These are phyloP conservation scores for Hyaena hyaena DNA, from an alignment of 2,113 vertebrate genomes.

Conservation along the genomic window DNA sequence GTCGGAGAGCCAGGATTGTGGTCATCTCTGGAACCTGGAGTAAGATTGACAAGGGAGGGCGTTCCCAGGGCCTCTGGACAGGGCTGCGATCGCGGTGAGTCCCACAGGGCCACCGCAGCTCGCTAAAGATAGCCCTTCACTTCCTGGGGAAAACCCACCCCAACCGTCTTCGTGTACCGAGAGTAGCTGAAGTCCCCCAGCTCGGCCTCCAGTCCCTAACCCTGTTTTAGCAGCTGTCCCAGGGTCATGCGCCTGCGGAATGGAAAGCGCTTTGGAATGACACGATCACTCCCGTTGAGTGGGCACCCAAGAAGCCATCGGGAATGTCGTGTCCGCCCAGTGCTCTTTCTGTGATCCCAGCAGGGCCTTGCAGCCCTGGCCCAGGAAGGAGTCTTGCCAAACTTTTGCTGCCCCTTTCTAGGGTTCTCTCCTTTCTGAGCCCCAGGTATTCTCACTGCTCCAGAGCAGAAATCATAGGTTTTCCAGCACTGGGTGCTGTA, in stretches of 20 bases:
- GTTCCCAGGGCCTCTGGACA: neutral
- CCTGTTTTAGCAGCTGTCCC: neutral
- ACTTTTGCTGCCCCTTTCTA: neutral
- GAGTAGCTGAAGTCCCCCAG: neutral
- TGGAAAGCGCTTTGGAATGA: slow-evolving; percentile 94
- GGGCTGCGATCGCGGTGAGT: slow-evolving; percentile 45
- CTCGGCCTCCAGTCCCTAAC: neutral
- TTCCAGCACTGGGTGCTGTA: neutral
- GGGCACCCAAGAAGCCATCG: slow-evolving; percentile 90
- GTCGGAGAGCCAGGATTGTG: neutral
- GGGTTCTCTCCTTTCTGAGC: neutral
- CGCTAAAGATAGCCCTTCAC: slow-evolving; percentile 76
- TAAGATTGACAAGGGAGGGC: neutral
- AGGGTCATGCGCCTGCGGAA: neutral
- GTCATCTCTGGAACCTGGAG: neutral
- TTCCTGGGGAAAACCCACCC: slow-evolving; percentile 79
- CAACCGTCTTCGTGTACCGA: neutral
- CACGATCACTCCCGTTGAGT: slow-evolving; percentile 99
- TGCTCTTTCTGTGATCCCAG: slow-evolving; percentile 85
- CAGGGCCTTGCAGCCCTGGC: neutral
- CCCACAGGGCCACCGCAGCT: slow-evolving; percentile 2
- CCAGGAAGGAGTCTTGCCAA: neutral
- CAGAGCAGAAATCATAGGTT: neutral
- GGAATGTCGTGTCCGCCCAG: slow-evolving; percentile 98
- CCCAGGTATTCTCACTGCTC: neutral